Base-by-base conservation (phyloP, 30 jellyfish, hydroid and myxozoan genomes). In the Cassiopea andromeda region DNA sequence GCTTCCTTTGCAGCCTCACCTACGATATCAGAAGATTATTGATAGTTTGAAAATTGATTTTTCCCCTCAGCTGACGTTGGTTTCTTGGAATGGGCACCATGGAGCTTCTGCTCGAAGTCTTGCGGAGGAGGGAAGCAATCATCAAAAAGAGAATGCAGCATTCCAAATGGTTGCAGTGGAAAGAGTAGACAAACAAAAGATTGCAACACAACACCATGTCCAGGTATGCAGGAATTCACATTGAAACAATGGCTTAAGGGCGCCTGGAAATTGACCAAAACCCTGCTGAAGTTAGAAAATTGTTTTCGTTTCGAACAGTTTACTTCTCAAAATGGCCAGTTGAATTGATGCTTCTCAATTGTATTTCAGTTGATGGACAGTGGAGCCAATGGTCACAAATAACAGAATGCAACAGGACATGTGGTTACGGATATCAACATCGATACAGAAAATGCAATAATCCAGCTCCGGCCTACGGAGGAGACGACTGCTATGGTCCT, bases 351-450 rank as follows among this genome's bases (percentile, higher is more conserved):
- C 38, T 27, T 27, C 38, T 27, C 38, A 27, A 54, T 66, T 19
- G 1, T 43, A 9, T 60, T 60, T 38, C 57, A 91, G 97, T 91
- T 17, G 89, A 91, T 78, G 97, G 97, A 16, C 60, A 68, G 38
- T 91, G 97, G 97, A 92, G 97, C 10, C 81, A 12, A 49, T 91
- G 97, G 97, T 73, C 87, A 18, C 19, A 79, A 6, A 77, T 16
- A 15, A 12, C 83, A 1, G 47, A 77, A 7, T 91, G 97, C 46
- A 75, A 69, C 82, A 60, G 60, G 47, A 79, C 94, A 17, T 91
- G 97, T 78, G 97, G 97, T n/a, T 70, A 66, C 69, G 97, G 97
- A 16, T 73, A 54, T 44, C 89, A 64, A 48, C 86, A 58, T 48
- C 85, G 94, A 1, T 48, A 59, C 50, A 48, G 97, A 48, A 60